Evolutionary conservation across 2,888 invertebrate species (phyloP), one percentile per base, ranked within the genome.

Genomic region (Chymomyza fuscimana): DNA sequence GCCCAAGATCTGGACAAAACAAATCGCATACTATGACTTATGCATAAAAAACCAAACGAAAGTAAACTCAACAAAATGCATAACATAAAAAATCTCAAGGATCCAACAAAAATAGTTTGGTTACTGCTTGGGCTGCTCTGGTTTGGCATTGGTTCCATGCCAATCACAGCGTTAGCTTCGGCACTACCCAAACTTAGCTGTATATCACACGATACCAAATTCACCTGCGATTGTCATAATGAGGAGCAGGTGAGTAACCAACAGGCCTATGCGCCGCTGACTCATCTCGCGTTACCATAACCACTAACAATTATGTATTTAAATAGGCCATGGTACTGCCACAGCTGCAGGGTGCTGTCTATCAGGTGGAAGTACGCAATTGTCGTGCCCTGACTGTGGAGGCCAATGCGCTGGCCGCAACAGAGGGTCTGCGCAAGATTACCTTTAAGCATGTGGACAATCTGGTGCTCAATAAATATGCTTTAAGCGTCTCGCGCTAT

Each of bases 331-430:
- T 95, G 90, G 93, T 93, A 40, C 89, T 95, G 72, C 93, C 94
- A 59, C 93, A 76, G 54, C 73, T 92, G 16, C 74, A 76, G 19
- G 91, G 91, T 50, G 80, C 87, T 66, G 87, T 90, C 10, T 94
- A 93, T 66, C 93, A 93, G 69, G 94, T 97, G 79, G 92, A 93
- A 76, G 93, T 97, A 72, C 93, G 93, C 73, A 94, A 95, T 88
- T 97, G 97, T 89, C 92, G 93, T 65, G 92, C 92, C 40, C 93
- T 95, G 5, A 92, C 91, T 63, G 93, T 96, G 78, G 92, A 93
- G 58, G 85, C 93, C 0, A 93, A 94, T 82, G 93, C 95, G 7
- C 92, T 96, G 62, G 91, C 93, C 36, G 92, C 93, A 73, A 94
- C 95, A 79, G 91, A 93, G 62, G 94, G 94, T 67, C 92, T 97